A percentile compares a stretch with the other conserved stretches of the same genome.
phyloP scores from a whole-genome alignment of 2,797 vertebrate genomes.

The Coregonus sp. region DNA sequence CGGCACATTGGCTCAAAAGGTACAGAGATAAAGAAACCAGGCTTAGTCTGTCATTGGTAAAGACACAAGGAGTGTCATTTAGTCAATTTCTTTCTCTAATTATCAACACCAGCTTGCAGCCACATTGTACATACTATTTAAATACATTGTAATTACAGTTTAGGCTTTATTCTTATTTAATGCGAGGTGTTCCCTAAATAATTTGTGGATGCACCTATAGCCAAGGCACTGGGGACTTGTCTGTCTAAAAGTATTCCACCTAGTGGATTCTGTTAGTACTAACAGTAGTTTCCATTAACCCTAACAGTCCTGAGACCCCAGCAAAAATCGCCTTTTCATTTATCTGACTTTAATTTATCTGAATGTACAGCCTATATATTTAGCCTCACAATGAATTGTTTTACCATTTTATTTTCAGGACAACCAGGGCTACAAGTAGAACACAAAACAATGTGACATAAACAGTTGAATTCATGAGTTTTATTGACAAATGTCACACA shows the following conservation, averaged over 20 bases:
- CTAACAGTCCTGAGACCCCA: background rate
- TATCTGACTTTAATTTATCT: no score
- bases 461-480: no score
- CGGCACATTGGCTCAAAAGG: constrained; percentile 94
- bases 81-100: background rate
- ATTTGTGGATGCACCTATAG: background rate
- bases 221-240: no score
- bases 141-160: constrained; percentile 16
- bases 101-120: background rate
- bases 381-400: no score
- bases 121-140: background rate
- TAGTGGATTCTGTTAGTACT: constrained; percentile 11
- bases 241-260: constrained; percentile 13
- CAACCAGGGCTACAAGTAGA: no score
- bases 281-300: background rate
- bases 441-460: no score
- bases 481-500: no score
- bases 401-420: no score
- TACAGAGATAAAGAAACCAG: constrained; percentile 47
- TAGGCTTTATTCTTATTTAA: background rate
- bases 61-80: background rate
- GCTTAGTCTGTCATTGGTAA: background rate
- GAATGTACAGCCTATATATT: no score
- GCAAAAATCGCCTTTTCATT: background rate
- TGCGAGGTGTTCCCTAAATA: constrained; percentile 18